Base-by-base conservation (phyloP, 2,888 invertebrate species). In the Hipparchia sbordonii region DNA sequence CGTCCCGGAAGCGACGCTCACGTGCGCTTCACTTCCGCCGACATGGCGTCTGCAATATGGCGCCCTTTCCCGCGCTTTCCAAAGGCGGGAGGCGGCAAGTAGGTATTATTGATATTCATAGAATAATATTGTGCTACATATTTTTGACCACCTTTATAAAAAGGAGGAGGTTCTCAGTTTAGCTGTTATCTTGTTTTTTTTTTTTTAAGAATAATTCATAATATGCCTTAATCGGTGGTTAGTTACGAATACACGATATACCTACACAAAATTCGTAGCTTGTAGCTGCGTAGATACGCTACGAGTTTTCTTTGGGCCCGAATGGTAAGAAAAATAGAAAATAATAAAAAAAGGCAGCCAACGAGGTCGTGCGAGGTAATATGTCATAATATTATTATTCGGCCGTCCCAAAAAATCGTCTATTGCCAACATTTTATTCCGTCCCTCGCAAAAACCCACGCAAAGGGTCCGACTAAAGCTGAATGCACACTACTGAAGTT, bases 321-420 rank as follows among this genome's bases (percentile, higher is more conserved):
- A 74, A 69, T 72, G 8, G 76, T 78, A 80, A 80, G 76, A 79
- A 79, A 81, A 80, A 74, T 23, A 10, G 10, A 8, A 51, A 63
- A 76, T 77, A 39, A 39, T 77, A 81, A 84, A 81, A 84, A 82
- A 76, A 77, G 79, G 81, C 79, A 79, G 79, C 84, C 85, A 87
- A 87, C 88, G 86, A 87, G 86, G 84, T 82, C 84, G 80, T 71
- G 77, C 84, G 85, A 88, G 88, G 91, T 89, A 90, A 93, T 93
- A 91, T 88, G 91, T 93, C 92, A 92, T 89, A 93, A 92, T 92
- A 92, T 92, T 92, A 93, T 92, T 92, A 90, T 90, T 85, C 82
- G 80, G 85, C 87, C 88, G 90, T 89, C 86, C 85, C 85, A 79
- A 88, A 85, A 87, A 90, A 88, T 88, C 84, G 87, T 82, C 85